phyloP scores from a whole-genome alignment of 2,888 invertebrate species.

The Hypomecis atomaria region DNA sequence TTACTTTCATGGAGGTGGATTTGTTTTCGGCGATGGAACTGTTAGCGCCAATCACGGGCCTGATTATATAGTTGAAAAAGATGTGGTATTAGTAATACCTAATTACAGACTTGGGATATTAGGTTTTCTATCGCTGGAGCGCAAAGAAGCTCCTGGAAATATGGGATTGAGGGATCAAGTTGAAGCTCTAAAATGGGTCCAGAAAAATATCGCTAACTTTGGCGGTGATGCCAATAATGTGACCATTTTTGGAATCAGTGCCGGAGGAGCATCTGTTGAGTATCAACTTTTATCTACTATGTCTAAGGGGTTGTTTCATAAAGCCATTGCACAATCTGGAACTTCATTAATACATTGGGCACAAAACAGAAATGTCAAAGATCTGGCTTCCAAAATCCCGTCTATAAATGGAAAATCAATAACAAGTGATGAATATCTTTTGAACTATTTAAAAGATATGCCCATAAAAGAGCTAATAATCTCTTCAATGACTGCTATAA shows the following conservation, averaged over 20 bases:
- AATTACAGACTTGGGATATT: slow-evolving; percentile 78
- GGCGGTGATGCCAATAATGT: slow-evolving; percentile 79
- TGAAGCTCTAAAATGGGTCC: slow-evolving; percentile 81
- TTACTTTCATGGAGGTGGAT: slow-evolving; percentile 78
- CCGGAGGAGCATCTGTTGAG: slow-evolving; percentile 79
- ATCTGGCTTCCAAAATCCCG: slow-evolving; percentile 64
- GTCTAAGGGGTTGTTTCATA: slow-evolving; percentile 80
- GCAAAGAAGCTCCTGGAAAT: slow-evolving; percentile 77
- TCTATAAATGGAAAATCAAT: slow-evolving; percentile 53
- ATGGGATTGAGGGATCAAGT: slow-evolving; percentile 82
- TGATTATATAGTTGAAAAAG: slow-evolving; percentile 73
- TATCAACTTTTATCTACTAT: slow-evolving; percentile 73
- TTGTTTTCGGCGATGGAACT: slow-evolving; percentile 73
- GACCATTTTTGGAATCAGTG: slow-evolving; percentile 82
- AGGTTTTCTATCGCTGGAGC: slow-evolving; percentile 71
- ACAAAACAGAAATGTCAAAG: slow-evolving; percentile 60
- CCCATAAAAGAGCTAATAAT: slow-evolving; percentile 63
- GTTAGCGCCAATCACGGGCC: slow-evolving; percentile 69
- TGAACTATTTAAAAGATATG: slow-evolving; percentile 64
- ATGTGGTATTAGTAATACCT: slow-evolving; percentile 71
- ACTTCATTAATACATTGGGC: slow-evolving; percentile 80
- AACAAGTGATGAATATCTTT: slow-evolving; percentile 54
- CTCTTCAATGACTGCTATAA: slow-evolving; percentile 57
- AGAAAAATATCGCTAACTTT: slow-evolving; percentile 76
- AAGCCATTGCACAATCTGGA: slow-evolving; percentile 83